A percentile compares a stretch with the other conserved stretches of the same genome.
Evolutionary conservation across 1,140 invertebrate genomes (phyloP).

Genomic region (Drosophila mauritiana): DNA sequence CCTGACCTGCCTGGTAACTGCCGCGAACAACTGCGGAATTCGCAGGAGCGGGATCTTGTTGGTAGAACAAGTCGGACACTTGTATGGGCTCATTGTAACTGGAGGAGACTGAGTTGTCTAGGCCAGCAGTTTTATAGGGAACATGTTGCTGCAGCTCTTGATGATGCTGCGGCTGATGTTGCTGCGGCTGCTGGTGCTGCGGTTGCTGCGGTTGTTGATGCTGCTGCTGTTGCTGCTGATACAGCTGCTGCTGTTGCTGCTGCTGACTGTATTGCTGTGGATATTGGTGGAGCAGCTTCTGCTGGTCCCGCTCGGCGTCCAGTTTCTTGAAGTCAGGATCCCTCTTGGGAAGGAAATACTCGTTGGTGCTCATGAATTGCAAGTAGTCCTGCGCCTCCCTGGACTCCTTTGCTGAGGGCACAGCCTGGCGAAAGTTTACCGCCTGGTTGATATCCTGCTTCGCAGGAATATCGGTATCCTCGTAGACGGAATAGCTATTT

Average conservation of each 20-base stretch:
- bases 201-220: slow-evolving; percentile 8
- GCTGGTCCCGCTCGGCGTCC: slow-evolving; percentile 64
- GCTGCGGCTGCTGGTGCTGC: slow-evolving; percentile 17
- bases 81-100: slow-evolving; percentile 68
- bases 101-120: slow-evolving; percentile 52
- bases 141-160: slow-evolving; percentile 19
- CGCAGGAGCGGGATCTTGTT: slow-evolving; percentile 67
- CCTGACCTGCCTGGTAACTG: slow-evolving; percentile 75
- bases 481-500: slow-evolving; percentile 68
- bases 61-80: slow-evolving; percentile 74
- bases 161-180: slow-evolving; percentile 24
- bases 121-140: slow-evolving; percentile 12
- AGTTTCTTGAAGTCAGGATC: slow-evolving; percentile 75
- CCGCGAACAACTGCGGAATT: slow-evolving; percentile 69
- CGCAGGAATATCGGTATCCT: slow-evolving; percentile 54
- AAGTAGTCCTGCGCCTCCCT: slow-evolving; percentile 76
- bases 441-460: slow-evolving; percentile 29
- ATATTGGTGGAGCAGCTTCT: slow-evolving; percentile 44
- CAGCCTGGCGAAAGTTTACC: slow-evolving; percentile 26
- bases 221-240: slow-evolving; percentile 14
- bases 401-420: slow-evolving; percentile 32
- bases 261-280: slow-evolving; percentile 39
- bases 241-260: slow-evolving; percentile 5
- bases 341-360: slow-evolving; percentile 74
- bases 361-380: slow-evolving; percentile 79